A percentile compares a stretch with the other conserved stretches of the same genome.
These are phyloP conservation scores for Heliconius congener DNA, from an alignment of 1,140 invertebrate species.

Conservation along the genomic window DNA sequence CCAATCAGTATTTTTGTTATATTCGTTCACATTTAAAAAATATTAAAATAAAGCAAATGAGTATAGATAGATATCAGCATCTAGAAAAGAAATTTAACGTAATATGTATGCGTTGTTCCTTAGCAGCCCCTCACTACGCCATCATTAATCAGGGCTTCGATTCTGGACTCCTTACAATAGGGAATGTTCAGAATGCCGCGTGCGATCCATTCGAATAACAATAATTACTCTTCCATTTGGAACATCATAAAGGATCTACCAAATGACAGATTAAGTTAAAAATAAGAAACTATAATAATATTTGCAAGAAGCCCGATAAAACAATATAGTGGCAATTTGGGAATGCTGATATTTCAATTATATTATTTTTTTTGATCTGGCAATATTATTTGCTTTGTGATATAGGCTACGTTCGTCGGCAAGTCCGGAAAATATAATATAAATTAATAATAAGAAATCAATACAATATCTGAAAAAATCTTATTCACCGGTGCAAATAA, in stretches of 20 bases:
- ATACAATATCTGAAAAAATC: too few relatives aligned
- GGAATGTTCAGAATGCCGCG: slow-evolving; percentile 72
- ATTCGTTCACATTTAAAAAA: too few relatives aligned
- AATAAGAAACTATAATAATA: slow-evolving; percentile 8
- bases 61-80: neutral
- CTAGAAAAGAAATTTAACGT: neutral
- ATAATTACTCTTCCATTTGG: slow-evolving; percentile 76
- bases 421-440: too few relatives aligned
- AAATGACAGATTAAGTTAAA: slow-evolving; percentile 36
- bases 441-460: too few relatives aligned
- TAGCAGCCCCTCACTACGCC: slow-evolving; percentile 66
- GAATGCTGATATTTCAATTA: too few relatives aligned
- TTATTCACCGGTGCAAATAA: too few relatives aligned
- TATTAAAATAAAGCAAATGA: too few relatives aligned
- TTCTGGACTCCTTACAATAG: slow-evolving; percentile 78
- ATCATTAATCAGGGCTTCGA: slow-evolving; percentile 80
- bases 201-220: slow-evolving; percentile 79
- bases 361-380: too few relatives aligned
- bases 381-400: too few relatives aligned
- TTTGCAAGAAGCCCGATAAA: neutral
- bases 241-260: slow-evolving; percentile 60
- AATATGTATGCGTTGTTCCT: slow-evolving; percentile 40
- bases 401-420: too few relatives aligned
- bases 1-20: too few relatives aligned
- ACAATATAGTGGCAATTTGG: too few relatives aligned